Evolutionary conservation across 2,797 vertebrate genomes (phyloP), one percentile per base, ranked within the genome.

Genomic region (Simalia tracyae): DNA sequence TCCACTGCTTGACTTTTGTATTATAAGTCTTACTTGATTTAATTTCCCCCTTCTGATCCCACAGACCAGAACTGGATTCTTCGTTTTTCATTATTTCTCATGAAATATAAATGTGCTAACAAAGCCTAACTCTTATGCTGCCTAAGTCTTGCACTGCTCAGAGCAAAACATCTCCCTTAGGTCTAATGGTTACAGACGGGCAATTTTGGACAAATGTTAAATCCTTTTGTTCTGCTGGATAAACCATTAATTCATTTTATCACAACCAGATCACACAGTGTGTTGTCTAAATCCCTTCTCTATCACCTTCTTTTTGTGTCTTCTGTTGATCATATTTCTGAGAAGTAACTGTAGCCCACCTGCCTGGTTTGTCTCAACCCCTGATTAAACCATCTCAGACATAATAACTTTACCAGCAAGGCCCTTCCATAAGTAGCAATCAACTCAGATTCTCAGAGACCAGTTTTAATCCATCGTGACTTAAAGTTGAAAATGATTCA

Each of bases 401-500:
- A n/a, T 97, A 95, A 97, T 42, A 89, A 96, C 95, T 97, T 97
- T 94, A 91, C 8, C 96, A 97, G 96, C 63, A 87, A 81, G 88
- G 94, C 92, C 94, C 94, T 89, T 84, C 94, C 93, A 94, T 89
- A 96, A 93, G 95, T 89, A 96, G 97, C 96, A 91, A 94, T 95
- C 94, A 92, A 93, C 91, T 92, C 86, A 94, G 95, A 95, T 96
- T 96, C 95, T 92, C 96, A 91, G 92, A 93, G 96, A 92, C 95
- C 96, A 97, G 19, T 97, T 97, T 97, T 97, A 97, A 97, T 97
- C 97, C 97, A 96, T 95, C 95, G 96, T 96, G 92, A 94, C 89
- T 96, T 68, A 97, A 95, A 91, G 92, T 96, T 97, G 95, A 93
- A 94, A 97, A 96, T 96, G 93, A 97, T 97, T 97, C 97, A 97